Evolutionary conservation across 2,113 vertebrate genomes (phyloP), one percentile per base, ranked within the genome.

Genomic region (Cynopterus brachyotis): DNA sequence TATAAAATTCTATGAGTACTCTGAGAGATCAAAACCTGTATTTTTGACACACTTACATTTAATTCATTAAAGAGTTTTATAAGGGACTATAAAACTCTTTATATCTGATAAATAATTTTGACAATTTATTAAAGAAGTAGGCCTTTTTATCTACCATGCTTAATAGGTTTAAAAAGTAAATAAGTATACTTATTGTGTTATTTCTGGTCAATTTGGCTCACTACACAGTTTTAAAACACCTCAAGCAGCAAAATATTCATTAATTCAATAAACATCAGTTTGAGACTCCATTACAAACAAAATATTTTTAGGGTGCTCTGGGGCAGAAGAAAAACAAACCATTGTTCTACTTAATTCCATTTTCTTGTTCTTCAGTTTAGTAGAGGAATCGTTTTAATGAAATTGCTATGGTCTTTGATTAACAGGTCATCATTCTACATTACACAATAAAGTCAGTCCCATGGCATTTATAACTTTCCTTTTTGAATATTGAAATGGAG

Each of bases 361-460:
- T 50, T 91, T 50, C 30, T 84, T 93, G 89, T 45, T 89, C 28
- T 32, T 70, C 81, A 30, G 19, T n/a, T 84, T 47, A 80, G 59
- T 72, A 66, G 69, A 76, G n/a, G 92, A 84, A 84, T 83, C 8
- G 12, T 76, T 89, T 76, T 80, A 50, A 50, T 76, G 40, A 80
- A 90, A 84, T n/a, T 28, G n/a, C 57, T 95, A 19, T 75, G 66
- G 45, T 83, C 24, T 91, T 26, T 91, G 57, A 94, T 94, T 90
- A 89, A 93, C 37, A 87, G 69, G 11, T 10, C 16, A 86, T 59
- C 12, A 69, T 89, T 89, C 53, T 75, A 28, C 60, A 91, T 85
- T 50, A 70, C 16, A 91, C 32, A 57, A 91, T 66, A 88, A 70
- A 95, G 16, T 59, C 9, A 83, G 42, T 57, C 45, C 26, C 28